A percentile compares a stretch with the other conserved stretches of the same genome.
These are phyloP conservation scores for Intellagama lesueurii DNA, from an alignment of 2,797 vertebrate genomes.

Conservation along the genomic window DNA sequence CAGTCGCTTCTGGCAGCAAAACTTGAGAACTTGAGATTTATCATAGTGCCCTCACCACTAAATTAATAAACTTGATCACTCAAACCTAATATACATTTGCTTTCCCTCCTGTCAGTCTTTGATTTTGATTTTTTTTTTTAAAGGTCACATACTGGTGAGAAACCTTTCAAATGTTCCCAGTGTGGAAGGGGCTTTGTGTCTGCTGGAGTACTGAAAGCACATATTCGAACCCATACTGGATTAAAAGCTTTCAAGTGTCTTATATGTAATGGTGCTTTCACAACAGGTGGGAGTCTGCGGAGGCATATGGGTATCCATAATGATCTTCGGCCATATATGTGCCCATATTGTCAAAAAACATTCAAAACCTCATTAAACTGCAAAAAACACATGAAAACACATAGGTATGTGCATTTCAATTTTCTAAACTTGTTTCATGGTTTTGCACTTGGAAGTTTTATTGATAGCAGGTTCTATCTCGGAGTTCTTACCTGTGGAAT, in stretches of 20 bases:
- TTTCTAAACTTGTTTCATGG: background rate
- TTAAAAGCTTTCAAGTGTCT: slow-evolving; percentile 96
- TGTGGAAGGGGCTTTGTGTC: slow-evolving; percentile 98
- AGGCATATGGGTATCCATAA: slow-evolving; percentile 98
- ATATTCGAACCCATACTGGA: slow-evolving; percentile 95
- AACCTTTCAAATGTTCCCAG: slow-evolving; percentile 95
- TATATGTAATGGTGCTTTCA: slow-evolving; percentile 95
- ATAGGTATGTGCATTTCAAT: slow-evolving; percentile 81
- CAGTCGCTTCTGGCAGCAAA: background rate
- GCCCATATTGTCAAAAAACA: slow-evolving; percentile 98
- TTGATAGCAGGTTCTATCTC: background rate
- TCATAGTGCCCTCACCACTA: background rate
- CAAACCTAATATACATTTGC: slow-evolving; percentile 2
- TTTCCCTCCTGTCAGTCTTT: background rate
- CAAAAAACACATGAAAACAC: slow-evolving; percentile 99
- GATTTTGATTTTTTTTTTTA: slow-evolving; percentile 24
- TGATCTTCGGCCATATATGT: slow-evolving; percentile 96
- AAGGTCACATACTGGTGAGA: slow-evolving; percentile 97
- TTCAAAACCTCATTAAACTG: slow-evolving; percentile 98
- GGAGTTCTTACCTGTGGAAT: background rate
- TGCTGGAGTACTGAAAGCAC: slow-evolving; percentile 96
- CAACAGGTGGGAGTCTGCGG: slow-evolving; percentile 94
- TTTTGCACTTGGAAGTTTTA: slow-evolving; percentile 9
- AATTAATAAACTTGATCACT: background rate
- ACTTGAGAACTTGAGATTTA: background rate